Base-by-base conservation (phyloP, 2,113 vertebrate species). In the Serilophus lunatus region DNA sequence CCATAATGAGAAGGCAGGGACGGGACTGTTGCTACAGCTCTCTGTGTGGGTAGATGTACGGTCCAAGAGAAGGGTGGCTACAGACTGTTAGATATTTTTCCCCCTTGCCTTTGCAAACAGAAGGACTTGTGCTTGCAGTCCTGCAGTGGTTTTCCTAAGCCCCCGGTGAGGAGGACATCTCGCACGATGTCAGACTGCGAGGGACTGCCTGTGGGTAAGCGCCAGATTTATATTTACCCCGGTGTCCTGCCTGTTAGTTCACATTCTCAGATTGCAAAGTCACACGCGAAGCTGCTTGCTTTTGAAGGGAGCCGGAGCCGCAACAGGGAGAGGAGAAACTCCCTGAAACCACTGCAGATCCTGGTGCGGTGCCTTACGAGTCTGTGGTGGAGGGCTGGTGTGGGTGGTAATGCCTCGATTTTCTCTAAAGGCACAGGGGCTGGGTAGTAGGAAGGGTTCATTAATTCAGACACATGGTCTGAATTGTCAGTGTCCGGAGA, bases 101-200 rank as follows among this genome's bases (percentile, higher is more conserved):
- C 6, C 38, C 31, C 77, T 9, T 5, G 80, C 69, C 86, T 86
- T 51, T 18, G 77, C 88, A 28, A 61, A 76, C 57, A 45, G 91
- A 88, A 61, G 92, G 92, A 93, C 68, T 75, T 9, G 19, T 18
- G 29, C 84, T 64, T 78, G 84, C 18, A 17, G 82, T 95, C 89
- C 87, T 33, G 93, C 96, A 20, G 93, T 47, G 94, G 83, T 95
- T 97, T 94, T 38, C 74, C 93, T 12, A 15, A 95, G 92, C 87
- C 80, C 92, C 88, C 16, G 35, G 92, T 50, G 83, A 96, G 94
- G 93, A 97, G 96, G 88, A 93, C 92, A 92, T 75, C 86, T 95
- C 15, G 31, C 96, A 98, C 97, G 94, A 99, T 99, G 99, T 99
- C 99, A 74, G 99, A 99, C 98, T 99, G 98, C 94, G 99, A 99